phyloP scores from a whole-genome alignment of 2,113 vertebrate genomes.

The Xiphophorus couchianus region DNA sequence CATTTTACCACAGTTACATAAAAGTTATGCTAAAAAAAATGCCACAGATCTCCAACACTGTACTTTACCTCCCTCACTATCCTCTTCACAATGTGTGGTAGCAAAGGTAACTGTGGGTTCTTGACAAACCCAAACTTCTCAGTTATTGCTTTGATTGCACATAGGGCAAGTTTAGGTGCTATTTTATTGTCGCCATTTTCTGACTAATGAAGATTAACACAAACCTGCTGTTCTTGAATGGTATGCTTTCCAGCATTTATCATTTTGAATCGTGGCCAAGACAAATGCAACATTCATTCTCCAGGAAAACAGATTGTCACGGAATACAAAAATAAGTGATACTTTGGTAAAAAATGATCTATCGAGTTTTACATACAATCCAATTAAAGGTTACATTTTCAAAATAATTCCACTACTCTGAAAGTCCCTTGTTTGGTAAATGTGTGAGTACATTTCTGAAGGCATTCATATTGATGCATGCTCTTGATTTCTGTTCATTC shows the following conservation, averaged over 20 bases:
- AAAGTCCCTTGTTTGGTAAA: not conserved
- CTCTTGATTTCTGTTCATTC: slow-evolving; percentile 16
- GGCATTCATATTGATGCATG: not conserved
- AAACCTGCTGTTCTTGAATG: no score
- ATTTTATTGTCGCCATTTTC: not conserved
- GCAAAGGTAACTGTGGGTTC: no score
- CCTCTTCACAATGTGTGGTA: no score
- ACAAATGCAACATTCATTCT: not conserved
- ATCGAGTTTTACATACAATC: not conserved
- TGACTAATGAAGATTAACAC: not conserved
- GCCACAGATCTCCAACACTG: no score
- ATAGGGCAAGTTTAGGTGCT: not conserved
- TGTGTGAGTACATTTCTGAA: not conserved
- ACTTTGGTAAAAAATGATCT: no score
- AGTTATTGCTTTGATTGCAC: no score
- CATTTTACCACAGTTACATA: not conserved
- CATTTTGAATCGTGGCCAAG: not conserved
- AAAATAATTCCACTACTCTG: not conserved
- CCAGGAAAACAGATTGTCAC: not conserved
- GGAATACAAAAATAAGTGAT: no score
- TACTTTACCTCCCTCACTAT: no score
- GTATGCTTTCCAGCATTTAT: not conserved
- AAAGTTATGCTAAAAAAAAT: no score
- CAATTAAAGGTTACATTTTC: not conserved
- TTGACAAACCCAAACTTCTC: not conserved